phyloP scores from a whole-genome alignment of 2,888 invertebrate genomes.

The Seladonia tumulorum region DNA sequence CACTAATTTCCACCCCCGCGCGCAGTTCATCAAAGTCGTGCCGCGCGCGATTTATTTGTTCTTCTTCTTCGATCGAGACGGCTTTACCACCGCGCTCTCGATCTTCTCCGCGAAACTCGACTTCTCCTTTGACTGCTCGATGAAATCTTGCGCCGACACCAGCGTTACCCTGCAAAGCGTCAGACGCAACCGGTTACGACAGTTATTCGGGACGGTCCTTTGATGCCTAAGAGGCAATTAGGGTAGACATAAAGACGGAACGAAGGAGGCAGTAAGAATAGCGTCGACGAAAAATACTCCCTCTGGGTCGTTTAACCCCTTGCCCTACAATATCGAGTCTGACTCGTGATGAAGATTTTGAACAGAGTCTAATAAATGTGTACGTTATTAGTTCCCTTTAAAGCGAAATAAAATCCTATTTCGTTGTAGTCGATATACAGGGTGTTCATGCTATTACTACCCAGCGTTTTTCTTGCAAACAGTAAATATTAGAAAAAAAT shows the following conservation, averaged over 20 bases:
- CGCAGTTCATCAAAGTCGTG: neutral
- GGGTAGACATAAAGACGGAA: neutral
- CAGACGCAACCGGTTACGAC: neutral
- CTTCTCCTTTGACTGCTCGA: constrained; percentile 76
- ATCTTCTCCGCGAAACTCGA: constrained; percentile 77
- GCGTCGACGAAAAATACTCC: no score
- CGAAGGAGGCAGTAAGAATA: no score
- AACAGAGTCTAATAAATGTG: no score
- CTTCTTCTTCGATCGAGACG: constrained; percentile 84
- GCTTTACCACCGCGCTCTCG: constrained; percentile 81
- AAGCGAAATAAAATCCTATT: no score
- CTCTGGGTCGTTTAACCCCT: neutral
- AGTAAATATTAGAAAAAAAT: no score
- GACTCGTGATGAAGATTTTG: no score
- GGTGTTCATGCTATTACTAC: no score
- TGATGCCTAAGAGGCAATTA: neutral
- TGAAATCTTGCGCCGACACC: constrained; percentile 77
- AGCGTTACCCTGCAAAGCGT: constrained; percentile 79
- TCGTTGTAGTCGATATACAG: no score
- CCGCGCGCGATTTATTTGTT: constrained; percentile 79
- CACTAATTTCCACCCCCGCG: neutral
- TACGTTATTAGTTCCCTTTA: no score
- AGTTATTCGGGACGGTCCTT: neutral
- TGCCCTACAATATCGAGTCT: no score
- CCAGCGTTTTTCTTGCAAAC: no score